Evolutionary conservation across 2,113 vertebrate species (phyloP).

Genomic region (Pelobates fuscus): DNA sequence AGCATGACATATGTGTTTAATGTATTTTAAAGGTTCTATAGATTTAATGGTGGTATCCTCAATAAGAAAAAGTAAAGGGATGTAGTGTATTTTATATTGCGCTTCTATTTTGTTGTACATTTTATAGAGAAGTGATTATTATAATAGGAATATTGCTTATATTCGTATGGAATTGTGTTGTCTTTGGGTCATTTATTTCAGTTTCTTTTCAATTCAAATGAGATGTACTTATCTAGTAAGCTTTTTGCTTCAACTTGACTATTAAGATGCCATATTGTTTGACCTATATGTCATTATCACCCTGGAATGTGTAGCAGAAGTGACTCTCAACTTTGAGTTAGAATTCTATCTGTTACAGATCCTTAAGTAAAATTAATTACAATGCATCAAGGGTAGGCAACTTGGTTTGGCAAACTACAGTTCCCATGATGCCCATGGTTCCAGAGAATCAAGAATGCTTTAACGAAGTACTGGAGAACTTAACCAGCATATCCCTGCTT

Average conservation of each 20-base stretch:
- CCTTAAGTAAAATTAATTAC: background rate
- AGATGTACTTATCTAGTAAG: too few relatives aligned
- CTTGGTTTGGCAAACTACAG: background rate
- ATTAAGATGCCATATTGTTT: too few relatives aligned
- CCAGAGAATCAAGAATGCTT: background rate
- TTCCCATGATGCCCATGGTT: background rate
- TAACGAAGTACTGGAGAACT: too few relatives aligned
- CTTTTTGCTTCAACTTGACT: too few relatives aligned
- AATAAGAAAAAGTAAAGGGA: conserved; percentile 47
- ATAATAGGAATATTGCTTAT: background rate
- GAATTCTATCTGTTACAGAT: background rate
- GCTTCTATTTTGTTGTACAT: conserved; percentile 60
- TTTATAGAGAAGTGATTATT: conserved; percentile 61
- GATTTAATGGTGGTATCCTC: conserved; percentile 50
- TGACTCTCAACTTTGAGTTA: too few relatives aligned
- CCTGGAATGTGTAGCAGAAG: too few relatives aligned
- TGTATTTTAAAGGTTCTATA: conserved; percentile 31
- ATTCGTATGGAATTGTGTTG: background rate
- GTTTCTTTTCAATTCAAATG: too few relatives aligned
- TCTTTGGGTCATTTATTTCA: too few relatives aligned
- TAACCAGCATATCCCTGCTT: too few relatives aligned
- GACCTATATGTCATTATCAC: too few relatives aligned
- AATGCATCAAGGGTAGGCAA: background rate
- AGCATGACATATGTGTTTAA: conserved; percentile 2
- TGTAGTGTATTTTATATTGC: conserved; percentile 61